Conservation (phyloP, 2,797 vertebrate genomes). For the Typhlichthys eigenmanni region DNA sequence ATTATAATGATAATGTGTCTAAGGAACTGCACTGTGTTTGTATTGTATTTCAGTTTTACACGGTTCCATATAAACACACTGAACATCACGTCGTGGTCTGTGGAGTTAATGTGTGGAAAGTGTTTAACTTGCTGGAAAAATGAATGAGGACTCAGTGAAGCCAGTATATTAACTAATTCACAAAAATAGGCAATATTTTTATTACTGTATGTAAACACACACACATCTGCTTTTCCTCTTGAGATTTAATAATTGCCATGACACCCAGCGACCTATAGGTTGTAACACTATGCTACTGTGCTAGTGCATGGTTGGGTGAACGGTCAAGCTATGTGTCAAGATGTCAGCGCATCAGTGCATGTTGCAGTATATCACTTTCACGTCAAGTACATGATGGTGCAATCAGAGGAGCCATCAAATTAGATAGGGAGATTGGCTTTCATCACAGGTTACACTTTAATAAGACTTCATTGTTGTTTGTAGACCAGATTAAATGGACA, state of each 20-base stretch:
- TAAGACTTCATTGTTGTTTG: no score
- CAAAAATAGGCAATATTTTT: background rate
- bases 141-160: no score
- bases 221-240: background rate
- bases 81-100: no score
- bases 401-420: conserved; percentile 25
- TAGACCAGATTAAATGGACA: no score
- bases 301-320: conserved; percentile 37
- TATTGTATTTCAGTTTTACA: no score
- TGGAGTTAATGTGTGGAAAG: no score
- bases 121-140: no score
- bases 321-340: conserved; percentile 39
- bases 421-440: conserved; percentile 10
- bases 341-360: conserved; percentile 28
- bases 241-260: conserved; percentile 4
- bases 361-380: conserved; percentile 37
- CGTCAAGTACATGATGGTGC: background rate
- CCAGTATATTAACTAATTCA: background rate
- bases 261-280: background rate
- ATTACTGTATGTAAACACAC: background rate
- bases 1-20: no score
- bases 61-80: no score
- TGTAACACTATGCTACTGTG: conserved; percentile 9
- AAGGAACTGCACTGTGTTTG: no score
- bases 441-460: no score